phyloP scores from a whole-genome alignment of 1,140 invertebrate genomes.

The Cotesia chilonis region DNA sequence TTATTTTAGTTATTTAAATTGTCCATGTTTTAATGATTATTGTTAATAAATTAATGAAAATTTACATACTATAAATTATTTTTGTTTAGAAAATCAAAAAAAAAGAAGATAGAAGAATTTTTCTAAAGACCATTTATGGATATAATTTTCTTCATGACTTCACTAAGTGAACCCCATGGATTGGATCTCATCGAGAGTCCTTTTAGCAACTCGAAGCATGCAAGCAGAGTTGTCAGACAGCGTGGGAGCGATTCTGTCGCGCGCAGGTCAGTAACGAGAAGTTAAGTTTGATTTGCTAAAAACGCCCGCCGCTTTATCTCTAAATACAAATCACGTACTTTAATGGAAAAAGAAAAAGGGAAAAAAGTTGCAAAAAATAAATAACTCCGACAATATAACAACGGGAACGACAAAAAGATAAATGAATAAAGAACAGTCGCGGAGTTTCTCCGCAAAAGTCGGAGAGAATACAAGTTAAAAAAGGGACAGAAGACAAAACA shows the following conservation, averaged over 20 bases:
- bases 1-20: too few species aligned
- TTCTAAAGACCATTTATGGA: background rate
- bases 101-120: background rate
- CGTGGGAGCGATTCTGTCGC: conserved; percentile 19
- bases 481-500: conserved; percentile 1
- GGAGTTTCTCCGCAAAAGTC: background rate
- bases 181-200: too few species aligned
- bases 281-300: conserved; percentile 12
- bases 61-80: background rate
- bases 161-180: background rate
- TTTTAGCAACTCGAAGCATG: conserved; percentile 2
- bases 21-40: too few species aligned
- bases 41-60: too few species aligned
- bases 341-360: background rate
- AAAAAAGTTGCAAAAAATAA: background rate
- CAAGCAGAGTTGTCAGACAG: conserved; percentile 17
- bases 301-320: background rate
- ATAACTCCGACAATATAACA: background rate
- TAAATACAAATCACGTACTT: conserved; percentile 18
- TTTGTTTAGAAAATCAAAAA: background rate
- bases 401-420: conserved; percentile 3
- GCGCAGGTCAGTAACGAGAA: conserved; percentile 30
- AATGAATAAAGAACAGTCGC: conserved; percentile 1
- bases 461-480: conserved; percentile 9
- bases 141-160: conserved; percentile 8